phyloP scores from a whole-genome alignment of 2,113 vertebrate genomes.

The Urocynchramus pylzowi region DNA sequence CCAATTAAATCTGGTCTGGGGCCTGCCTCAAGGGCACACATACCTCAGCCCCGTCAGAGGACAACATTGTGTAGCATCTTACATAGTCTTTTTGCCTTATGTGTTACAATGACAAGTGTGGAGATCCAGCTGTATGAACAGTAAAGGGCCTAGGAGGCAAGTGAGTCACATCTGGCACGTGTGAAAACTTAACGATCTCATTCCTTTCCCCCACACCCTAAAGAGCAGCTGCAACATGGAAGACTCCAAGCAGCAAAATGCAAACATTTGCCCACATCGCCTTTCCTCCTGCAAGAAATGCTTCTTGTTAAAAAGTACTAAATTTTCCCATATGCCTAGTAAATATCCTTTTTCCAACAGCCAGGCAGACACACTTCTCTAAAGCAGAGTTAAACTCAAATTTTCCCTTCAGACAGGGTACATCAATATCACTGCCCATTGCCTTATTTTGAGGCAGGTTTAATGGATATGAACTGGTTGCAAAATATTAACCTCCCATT shows the following conservation, averaged over 20 bases:
- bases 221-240: neutral
- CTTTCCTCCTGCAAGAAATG: neutral
- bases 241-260: neutral
- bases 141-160: neutral
- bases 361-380: neutral
- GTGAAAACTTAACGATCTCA: neutral
- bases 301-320: neutral
- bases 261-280: neutral
- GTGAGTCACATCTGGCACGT: neutral
- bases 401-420: neutral
- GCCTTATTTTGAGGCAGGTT: neutral
- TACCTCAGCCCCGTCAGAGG: neutral
- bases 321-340: accelerated
- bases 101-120: accelerated
- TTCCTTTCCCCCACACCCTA: accelerated
- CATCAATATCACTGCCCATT: neutral
- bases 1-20: neutral
- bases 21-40: neutral
- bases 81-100: neutral
- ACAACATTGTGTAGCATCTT: neutral
- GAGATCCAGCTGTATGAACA: neutral
- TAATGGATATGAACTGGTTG: neutral
- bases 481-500: neutral
- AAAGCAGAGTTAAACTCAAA: neutral
- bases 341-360: neutral